phyloP scores from a whole-genome alignment of 2,888 invertebrate species.

The Masnerella sp. region DNA sequence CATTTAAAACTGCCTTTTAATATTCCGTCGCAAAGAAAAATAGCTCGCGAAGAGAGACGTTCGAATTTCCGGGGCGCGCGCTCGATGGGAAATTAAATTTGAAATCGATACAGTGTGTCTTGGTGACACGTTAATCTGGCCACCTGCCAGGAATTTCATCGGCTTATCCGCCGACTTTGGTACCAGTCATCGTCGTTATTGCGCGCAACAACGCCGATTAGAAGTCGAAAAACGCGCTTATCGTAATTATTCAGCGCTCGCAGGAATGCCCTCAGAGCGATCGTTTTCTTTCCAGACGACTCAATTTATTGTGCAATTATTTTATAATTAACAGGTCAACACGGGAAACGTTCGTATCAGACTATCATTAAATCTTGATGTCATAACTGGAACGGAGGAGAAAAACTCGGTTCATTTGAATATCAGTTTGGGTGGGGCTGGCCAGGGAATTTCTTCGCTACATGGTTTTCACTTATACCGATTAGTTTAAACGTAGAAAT shows the following conservation, averaged over 20 bases:
- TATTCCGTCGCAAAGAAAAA: constrained; percentile 54
- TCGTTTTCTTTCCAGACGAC: constrained; percentile 13
- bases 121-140: constrained; percentile 57
- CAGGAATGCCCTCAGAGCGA: constrained; percentile 9
- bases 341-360: background rate
- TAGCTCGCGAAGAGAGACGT: constrained; percentile 47
- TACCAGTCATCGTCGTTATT: constrained; percentile 37
- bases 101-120: constrained; percentile 54
- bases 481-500: too few relatives aligned
- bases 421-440: too few relatives aligned
- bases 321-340: constrained; percentile 26
- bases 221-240: constrained; percentile 35
- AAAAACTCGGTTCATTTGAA: too few relatives aligned
- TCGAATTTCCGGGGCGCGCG: constrained; percentile 49
- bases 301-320: constrained; percentile 27
- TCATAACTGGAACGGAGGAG: constrained; percentile 21
- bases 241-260: constrained; percentile 45
- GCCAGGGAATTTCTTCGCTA: too few relatives aligned
- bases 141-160: constrained; percentile 55
- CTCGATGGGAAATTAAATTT: constrained; percentile 56
- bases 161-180: constrained; percentile 38
- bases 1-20: constrained; percentile 51
- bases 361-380: constrained; percentile 9
- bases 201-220: constrained; percentile 31
- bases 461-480: too few relatives aligned